Evolutionary conservation across 35 echinoderm and acorn worm genomes (phyloP), one percentile per base, ranked within the genome.

Genomic region (Ophioderma brevispina): DNA sequence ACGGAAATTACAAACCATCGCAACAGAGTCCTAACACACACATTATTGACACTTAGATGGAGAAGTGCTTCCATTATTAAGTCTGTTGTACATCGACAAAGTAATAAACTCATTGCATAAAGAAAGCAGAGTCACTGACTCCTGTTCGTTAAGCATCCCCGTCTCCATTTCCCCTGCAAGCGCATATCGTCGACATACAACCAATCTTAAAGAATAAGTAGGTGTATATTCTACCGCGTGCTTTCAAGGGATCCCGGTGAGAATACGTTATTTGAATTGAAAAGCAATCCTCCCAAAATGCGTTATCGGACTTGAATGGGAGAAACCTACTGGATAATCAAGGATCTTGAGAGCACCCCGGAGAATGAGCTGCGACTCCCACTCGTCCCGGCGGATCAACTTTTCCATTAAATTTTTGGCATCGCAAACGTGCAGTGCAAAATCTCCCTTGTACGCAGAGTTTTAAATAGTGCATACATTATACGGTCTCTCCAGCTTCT

Each of bases 101-200:
- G 59, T 70, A 70, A 70, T 70, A 70, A 70, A 70, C 10, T 70
- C 59, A 15, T 70, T 70, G 59, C 59, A 70, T 70, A 70, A 70
- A 18, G 28, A 18, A 70, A 70, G 59, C 59, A 30, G 28, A 25
- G 59, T 25, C 59, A 70, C 28, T 70, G 59, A 70, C 15, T 70
- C 23, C 2, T 70, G 17, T 17, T 13, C 59, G 28, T 70, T 70
- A 70, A 70, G 59, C 59, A 30, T 70, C 28, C 59, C 28, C 23
- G 15, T 70, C 59, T 70, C 59, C 10, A 70, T 70, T 13, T 70
- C n/a, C 59, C 4, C 41, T 4, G 17, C 4, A 46, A 46, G 41
- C 41, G 4, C 17, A 17, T 46, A 46, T 46, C 41, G 17, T 46
- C 41, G 41, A 70, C 15, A 70, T 70, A 15, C 1, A 70, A 25